Conservation (phyloP, 1,140 invertebrate genomes). For the Orius insidiosus region DNA sequence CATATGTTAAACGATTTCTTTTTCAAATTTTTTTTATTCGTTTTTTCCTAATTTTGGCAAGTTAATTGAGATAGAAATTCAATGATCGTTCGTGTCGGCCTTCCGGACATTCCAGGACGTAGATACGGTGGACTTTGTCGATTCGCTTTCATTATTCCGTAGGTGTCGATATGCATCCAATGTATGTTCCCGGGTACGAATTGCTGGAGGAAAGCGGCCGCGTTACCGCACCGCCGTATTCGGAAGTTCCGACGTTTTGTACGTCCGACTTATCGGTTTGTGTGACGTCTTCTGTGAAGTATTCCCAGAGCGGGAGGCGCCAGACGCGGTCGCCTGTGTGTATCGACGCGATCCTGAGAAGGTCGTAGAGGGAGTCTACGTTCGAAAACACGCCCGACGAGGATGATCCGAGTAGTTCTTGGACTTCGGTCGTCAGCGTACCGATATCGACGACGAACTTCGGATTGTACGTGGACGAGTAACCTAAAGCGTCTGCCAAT, state of each 20-base stretch:
- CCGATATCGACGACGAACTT: constrained; percentile 40
- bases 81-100: constrained; percentile 20
- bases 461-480: constrained; percentile 39
- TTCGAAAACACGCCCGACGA: constrained; percentile 40
- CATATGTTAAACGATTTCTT: no score
- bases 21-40: no score
- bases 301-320: constrained; percentile 43
- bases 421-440: constrained; percentile 40
- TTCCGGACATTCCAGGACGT: constrained; percentile 18
- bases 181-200: constrained; percentile 33
- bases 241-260: constrained; percentile 27
- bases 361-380: constrained; percentile 30
- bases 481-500: constrained; percentile 43
- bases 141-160: constrained; percentile 24
- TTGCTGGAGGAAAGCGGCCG: constrained; percentile 39
- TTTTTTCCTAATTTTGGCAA: constrained; percentile 9
- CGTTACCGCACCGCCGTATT: constrained; percentile 30
- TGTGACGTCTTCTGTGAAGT: constrained; percentile 26
- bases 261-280: constrained; percentile 9
- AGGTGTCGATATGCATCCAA: constrained; percentile 41
- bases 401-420: constrained; percentile 32
- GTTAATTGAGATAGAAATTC: constrained; percentile 21
- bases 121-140: constrained; percentile 15
- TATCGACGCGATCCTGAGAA: constrained; percentile 31
- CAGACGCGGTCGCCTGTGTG: constrained; percentile 44